phyloP scores from a whole-genome alignment of 1,140 invertebrate genomes.

The Tetranychus urticae region DNA sequence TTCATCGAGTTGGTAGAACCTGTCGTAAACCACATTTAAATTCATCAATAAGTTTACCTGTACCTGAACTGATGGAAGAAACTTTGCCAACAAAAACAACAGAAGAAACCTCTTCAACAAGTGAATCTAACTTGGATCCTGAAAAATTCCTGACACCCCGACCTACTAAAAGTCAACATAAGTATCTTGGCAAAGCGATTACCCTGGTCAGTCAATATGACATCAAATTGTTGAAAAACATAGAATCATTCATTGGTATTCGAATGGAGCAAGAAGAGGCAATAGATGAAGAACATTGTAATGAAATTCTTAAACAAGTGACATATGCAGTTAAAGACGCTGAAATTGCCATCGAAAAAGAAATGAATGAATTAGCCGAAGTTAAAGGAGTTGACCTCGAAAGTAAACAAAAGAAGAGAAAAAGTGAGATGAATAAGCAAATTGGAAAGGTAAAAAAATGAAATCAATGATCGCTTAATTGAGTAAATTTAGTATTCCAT shows the following conservation, averaged over 20 bases:
- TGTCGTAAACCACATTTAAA: conserved; percentile 31
- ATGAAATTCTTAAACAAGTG: conserved; percentile 67
- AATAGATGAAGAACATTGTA: conserved; percentile 45
- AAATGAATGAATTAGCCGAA: conserved; percentile 41
- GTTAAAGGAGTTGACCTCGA: background rate
- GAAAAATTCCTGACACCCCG: background rate
- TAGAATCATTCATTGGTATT: conserved; percentile 58
- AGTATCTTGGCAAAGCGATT: conserved; percentile 30
- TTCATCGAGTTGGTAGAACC: conserved; percentile 88
- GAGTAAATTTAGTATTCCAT: no score
- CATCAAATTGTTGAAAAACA: conserved; percentile 53
- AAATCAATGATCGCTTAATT: no score
- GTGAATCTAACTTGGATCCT: background rate
- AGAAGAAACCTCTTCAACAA: background rate
- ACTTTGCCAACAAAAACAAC: background rate
- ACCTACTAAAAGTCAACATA: background rate
- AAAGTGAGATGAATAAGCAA: no score
- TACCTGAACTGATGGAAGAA: background rate
- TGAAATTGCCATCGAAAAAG: conserved; percentile 68
- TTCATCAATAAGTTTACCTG: background rate
- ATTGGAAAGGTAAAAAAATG: no score
- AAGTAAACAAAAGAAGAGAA: no score
- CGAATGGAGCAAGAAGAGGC: conserved; percentile 31
- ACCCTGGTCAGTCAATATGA: conserved; percentile 79
- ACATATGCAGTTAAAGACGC: conserved; percentile 69